Percentiles rank a stretch among this genome's conserved stretches.
These are phyloP conservation scores for Lepisosteus oculatus DNA, from an alignment of 2,113 vertebrate species.

Conservation along the genomic window DNA sequence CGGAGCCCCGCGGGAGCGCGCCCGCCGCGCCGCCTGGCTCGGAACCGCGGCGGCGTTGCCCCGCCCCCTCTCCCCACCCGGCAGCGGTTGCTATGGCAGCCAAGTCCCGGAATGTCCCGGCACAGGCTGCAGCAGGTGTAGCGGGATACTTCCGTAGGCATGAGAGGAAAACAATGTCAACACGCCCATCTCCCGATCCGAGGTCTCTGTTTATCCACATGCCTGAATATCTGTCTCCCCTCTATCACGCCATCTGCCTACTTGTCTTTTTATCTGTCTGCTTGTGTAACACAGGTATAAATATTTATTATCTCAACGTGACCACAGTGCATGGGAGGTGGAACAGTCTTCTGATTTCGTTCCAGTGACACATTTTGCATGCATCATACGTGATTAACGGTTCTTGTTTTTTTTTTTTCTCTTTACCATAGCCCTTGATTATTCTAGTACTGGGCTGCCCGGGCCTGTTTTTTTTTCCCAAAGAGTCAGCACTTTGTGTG, in stretches of 20 bases:
- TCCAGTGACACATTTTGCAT: too few relatives aligned
- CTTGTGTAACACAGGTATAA: too few relatives aligned
- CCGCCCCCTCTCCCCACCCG: constrained; percentile 20
- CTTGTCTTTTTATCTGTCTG: not conserved
- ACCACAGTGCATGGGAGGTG: too few relatives aligned
- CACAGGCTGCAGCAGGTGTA: constrained; percentile 30
- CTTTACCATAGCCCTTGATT: too few relatives aligned
- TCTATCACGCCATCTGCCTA: not conserved
- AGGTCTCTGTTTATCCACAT: not conserved
- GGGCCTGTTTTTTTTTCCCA: too few relatives aligned
- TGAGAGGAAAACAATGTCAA: too few relatives aligned
- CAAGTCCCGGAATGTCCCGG: constrained; percentile 35
- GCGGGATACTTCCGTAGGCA: not conserved
- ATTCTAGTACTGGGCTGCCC: too few relatives aligned
- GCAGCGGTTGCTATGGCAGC: constrained; percentile 51
- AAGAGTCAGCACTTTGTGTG: too few relatives aligned
- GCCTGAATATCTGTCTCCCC: not conserved
- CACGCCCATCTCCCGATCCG: not conserved
- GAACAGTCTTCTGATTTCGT: too few relatives aligned
- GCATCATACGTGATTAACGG: too few relatives aligned
- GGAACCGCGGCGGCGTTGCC: not conserved
- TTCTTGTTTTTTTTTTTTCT: too few relatives aligned
- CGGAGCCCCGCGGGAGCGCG: constrained; percentile 35
- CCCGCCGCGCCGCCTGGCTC: constrained; percentile 33
- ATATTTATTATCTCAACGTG: too few relatives aligned